phyloP scores from a whole-genome alignment of 1,140 invertebrate species.

The Araneus ventricosus region DNA sequence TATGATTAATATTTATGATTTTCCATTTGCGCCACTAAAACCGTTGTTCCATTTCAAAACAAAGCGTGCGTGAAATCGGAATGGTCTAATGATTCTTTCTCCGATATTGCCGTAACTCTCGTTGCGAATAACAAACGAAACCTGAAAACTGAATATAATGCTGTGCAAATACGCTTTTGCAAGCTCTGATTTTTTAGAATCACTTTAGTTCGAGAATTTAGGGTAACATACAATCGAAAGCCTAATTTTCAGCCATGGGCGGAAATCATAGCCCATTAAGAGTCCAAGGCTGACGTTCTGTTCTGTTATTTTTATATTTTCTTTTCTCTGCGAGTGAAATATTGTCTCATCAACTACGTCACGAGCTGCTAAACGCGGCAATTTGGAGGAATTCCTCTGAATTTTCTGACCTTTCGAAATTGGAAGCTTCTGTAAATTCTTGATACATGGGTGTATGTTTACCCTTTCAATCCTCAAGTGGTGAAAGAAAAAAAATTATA shows the following conservation, averaged over 20 bases:
- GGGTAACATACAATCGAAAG: neutral
- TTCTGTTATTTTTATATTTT: neutral
- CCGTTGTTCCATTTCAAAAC: neutral
- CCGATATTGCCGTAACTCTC: neutral
- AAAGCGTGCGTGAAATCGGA: neutral
- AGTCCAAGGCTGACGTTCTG: neutral
- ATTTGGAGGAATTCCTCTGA: neutral
- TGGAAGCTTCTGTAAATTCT: neutral
- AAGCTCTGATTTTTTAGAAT: neutral
- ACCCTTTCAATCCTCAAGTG: neutral
- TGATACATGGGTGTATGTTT: neutral
- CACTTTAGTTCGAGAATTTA: neutral
- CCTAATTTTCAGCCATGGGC: neutral
- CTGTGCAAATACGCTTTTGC: neutral
- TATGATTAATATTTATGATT: too few species aligned
- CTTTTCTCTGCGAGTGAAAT: neutral
- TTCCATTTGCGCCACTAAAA: neutral
- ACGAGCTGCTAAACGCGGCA: neutral
- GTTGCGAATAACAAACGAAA: neutral
- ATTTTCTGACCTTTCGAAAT: neutral
- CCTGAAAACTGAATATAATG: neutral
- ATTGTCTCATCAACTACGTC: slow-evolving; percentile 20
- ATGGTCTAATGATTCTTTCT: neutral
- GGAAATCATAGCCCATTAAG: slow-evolving; percentile 1
- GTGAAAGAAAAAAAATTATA: neutral